phyloP scores from a whole-genome alignment of 2,888 invertebrate genomes.

The Palloptera scutellata region DNA sequence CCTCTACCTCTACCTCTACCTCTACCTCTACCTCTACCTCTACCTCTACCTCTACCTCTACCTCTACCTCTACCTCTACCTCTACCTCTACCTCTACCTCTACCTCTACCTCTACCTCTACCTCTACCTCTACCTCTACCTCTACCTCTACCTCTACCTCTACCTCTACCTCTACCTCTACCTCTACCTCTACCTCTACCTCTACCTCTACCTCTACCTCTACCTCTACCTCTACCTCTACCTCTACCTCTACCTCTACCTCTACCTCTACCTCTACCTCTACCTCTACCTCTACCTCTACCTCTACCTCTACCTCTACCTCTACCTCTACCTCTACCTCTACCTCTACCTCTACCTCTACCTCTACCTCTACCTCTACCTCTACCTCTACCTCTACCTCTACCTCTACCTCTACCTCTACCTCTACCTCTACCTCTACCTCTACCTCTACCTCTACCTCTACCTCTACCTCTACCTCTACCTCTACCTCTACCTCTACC shows the following conservation, averaged over 20 bases:
- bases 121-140: conserved; percentile 4
- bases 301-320: not conserved
- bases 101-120: not conserved
- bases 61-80: not conserved
- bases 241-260: too few relatives aligned
- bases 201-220: conserved; percentile 5
- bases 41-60: conserved; percentile 6
- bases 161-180: not conserved
- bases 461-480: not conserved
- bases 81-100: not conserved
- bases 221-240: not conserved
- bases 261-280: not conserved
- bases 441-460: not conserved
- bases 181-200: not conserved
- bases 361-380: conserved; percentile 4
- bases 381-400: not conserved
- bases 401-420: not conserved
- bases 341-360: conserved; percentile 1
- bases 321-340: too few relatives aligned
- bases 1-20: not conserved
- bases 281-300: conserved; percentile 6
- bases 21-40: not conserved
- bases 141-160: not conserved
- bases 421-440: conserved; percentile 1
- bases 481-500: not conserved